Evolutionary conservation across 2,797 vertebrate species (phyloP), one percentile per base, ranked within the genome.

Genomic region (Molothrus aeneus): DNA sequence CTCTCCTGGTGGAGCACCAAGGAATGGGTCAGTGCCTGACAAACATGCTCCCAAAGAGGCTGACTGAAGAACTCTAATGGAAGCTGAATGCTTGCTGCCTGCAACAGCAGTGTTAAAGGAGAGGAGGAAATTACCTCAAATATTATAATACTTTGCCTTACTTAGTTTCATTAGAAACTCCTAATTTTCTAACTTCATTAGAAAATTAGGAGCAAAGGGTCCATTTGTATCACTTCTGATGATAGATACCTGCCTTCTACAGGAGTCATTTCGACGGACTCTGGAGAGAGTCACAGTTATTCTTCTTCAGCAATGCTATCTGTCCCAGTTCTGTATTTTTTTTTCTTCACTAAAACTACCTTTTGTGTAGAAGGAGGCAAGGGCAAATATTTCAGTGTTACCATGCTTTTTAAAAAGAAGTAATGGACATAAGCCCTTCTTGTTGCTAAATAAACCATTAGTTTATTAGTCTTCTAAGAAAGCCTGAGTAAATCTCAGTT

Each of bases 331-430:
- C 50, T 6, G 7, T 24, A 9, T 38, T 74, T 31, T 63, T 63
- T 56, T 20, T 2, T 10, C 4, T 16, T 32, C 6, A 2, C 5
- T 22, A 20, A 59, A 66, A 32, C 0, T 6, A 40, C 31, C 9
- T 11, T 19, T 31, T 6, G 7, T 11, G 34, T 56, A 48, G 82
- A 83, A 85, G 61, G 51, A 69, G 13, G 21, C 17, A 63, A 77
- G 17, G 32, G 12, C 7, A 10, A 91, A 38, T 5, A 32, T 43
- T 71, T 69, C 38, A 29, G 9, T 26, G 17, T 71, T 69, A 11
- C 18, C 11, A 32, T 22, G 17, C 28, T 59, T 82, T 90, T 57
- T 21, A 64, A 50, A 87, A 87, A 42, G 5, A n/a, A 34, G 7
- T 19, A 17, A n/a, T 68, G 28, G 26, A 72, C 15, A 15, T 4